Conservation (phyloP, 2,888 invertebrate genomes). For the Athalia cordata region DNA sequence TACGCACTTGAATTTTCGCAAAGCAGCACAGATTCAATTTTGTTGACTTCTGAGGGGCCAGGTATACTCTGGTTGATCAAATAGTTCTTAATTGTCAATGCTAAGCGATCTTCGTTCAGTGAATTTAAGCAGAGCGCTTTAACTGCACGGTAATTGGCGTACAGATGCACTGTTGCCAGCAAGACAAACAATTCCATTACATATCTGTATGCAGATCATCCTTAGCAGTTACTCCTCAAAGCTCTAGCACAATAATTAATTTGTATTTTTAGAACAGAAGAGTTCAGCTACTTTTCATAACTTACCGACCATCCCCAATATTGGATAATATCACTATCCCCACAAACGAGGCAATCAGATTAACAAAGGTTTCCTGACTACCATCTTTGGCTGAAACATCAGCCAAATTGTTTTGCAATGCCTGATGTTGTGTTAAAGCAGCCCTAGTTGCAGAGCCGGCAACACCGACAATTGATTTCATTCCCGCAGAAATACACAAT, state of each 20-base stretch:
- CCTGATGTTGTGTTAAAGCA: slow-evolving; percentile 96
- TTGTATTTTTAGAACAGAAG: background rate
- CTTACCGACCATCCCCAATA: slow-evolving; percentile 77
- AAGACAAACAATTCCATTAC: slow-evolving; percentile 84
- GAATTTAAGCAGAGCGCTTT: slow-evolving; percentile 85
- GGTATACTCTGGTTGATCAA: slow-evolving; percentile 78
- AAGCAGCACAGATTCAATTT: slow-evolving; percentile 82
- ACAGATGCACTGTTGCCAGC: slow-evolving; percentile 87
- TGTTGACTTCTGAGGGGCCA: slow-evolving; percentile 81
- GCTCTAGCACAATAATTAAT: background rate
- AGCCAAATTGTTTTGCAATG: slow-evolving; percentile 90
- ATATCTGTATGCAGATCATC: slow-evolving; percentile 75
- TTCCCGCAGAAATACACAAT: slow-evolving; percentile 83
- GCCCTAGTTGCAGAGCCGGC: slow-evolving; percentile 93
- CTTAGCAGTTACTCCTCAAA: slow-evolving; percentile 41
- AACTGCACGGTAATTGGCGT: slow-evolving; percentile 92
- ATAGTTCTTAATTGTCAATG: slow-evolving; percentile 82
- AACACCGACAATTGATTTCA: slow-evolving; percentile 87
- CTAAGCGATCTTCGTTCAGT: slow-evolving; percentile 87
- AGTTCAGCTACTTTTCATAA: slow-evolving; percentile 49
- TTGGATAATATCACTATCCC: slow-evolving; percentile 85
- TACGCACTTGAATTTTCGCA: slow-evolving; percentile 73
- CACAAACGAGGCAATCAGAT: slow-evolving; percentile 87
- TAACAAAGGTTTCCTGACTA: slow-evolving; percentile 97
- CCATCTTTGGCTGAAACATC: slow-evolving; percentile 97